Conservation (phyloP, 2,113 vertebrate genomes). For the Ardeotis arabs region DNA sequence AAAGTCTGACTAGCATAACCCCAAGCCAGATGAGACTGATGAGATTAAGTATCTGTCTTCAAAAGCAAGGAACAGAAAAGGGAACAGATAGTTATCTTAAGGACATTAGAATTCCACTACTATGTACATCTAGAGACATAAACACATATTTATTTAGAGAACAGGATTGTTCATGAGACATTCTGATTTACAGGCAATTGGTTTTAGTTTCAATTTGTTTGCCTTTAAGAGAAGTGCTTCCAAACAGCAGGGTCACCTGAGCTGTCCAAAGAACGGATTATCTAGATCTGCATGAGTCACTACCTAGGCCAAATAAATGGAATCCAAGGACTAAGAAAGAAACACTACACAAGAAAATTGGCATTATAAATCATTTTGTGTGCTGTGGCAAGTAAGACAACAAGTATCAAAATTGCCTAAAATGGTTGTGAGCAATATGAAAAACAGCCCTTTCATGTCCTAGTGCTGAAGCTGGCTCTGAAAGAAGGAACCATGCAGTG, state of each 20-base stretch:
- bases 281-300: background rate
- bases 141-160: background rate
- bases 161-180: background rate
- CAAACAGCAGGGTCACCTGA: background rate
- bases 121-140: background rate
- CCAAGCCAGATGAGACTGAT: background rate
- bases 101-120: background rate
- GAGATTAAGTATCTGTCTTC: background rate
- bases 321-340: background rate
- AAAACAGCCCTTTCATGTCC: background rate
- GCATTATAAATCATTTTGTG: background rate
- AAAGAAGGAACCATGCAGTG: background rate
- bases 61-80: background rate
- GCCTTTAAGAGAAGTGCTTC: background rate
- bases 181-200: background rate
- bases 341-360: background rate
- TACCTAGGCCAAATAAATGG: background rate
- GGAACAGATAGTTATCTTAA: background rate
- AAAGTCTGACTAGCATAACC: background rate
- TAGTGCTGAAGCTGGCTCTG: background rate
- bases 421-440: background rate
- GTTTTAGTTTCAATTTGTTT: background rate
- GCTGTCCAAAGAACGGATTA: background rate
- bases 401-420: background rate
- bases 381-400: background rate